These are phyloP conservation scores for Tychaedon coryphoeus DNA, from an alignment of 2,113 vertebrate species.

Conservation along the genomic window DNA sequence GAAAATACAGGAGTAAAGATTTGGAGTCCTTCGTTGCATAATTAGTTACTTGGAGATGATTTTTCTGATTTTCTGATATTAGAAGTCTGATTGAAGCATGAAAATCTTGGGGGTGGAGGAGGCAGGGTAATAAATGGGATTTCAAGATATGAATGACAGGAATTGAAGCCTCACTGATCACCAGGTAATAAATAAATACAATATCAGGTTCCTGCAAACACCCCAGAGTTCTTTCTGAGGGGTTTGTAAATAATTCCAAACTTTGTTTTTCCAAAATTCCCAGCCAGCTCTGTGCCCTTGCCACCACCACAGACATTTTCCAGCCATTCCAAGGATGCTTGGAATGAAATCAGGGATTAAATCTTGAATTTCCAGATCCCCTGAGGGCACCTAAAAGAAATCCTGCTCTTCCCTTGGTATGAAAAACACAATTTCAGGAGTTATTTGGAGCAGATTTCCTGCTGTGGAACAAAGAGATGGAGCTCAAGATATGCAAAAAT, in stretches of 20 bases:
- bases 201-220: no score
- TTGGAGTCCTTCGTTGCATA: background rate
- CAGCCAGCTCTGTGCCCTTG: background rate
- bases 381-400: background rate
- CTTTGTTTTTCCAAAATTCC: background rate
- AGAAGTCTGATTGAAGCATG: background rate
- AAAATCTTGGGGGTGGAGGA: background rate
- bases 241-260: background rate
- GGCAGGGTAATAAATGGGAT: background rate
- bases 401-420: background rate
- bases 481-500: constrained; percentile 37
- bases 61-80: background rate
- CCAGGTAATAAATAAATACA: background rate
- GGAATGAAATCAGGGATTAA: background rate
- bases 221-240: background rate
- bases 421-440: background rate
- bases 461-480: constrained; percentile 21
- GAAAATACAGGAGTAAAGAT: background rate
- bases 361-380: background rate
- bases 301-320: background rate
- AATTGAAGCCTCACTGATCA: background rate
- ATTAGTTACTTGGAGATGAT: background rate
- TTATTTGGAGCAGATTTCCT: constrained; percentile 39
- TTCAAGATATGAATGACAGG: background rate
- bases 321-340: background rate